Evolutionary conservation across 2,888 invertebrate genomes (phyloP).

Genomic region (Ceraclea dissimilis): DNA sequence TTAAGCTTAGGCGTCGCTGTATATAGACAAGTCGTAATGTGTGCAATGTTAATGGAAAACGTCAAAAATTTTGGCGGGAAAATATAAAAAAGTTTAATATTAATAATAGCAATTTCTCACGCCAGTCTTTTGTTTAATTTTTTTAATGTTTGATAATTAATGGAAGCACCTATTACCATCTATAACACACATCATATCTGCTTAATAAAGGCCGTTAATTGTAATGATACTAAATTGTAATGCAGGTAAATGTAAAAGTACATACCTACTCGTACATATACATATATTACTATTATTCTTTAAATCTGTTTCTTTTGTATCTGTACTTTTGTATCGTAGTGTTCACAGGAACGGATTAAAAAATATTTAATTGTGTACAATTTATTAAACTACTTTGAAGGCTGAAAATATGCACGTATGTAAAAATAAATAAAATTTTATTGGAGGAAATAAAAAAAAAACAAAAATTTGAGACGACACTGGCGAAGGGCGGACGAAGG

Average conservation of each 20-base stretch:
- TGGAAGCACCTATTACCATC: slow-evolving; percentile 19
- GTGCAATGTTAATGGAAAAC: not conserved
- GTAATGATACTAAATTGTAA: not conserved
- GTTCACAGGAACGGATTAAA: not conserved
- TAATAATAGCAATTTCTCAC: not conserved
- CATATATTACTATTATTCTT: too few relatives aligned
- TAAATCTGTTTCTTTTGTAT: too few relatives aligned
- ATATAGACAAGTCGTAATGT: too few relatives aligned
- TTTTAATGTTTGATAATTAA: slow-evolving; percentile 17
- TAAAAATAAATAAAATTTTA: too few relatives aligned
- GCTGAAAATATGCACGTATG: too few relatives aligned
- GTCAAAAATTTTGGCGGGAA: slow-evolving; percentile 11
- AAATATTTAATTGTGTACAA: too few relatives aligned
- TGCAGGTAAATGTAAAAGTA: not conserved
- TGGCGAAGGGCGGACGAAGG: too few relatives aligned
- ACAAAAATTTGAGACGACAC: too few relatives aligned
- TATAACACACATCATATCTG: slow-evolving; percentile 17
- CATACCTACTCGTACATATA: not conserved
- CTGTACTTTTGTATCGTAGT: too few relatives aligned
- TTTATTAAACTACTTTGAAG: too few relatives aligned
- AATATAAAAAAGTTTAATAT: not conserved
- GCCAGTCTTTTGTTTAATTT: slow-evolving; percentile 11
- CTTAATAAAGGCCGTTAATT: slow-evolving; percentile 14
- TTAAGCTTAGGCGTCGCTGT: too few relatives aligned
- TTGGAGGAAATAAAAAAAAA: too few relatives aligned